Evolutionary conservation across 2,888 invertebrate genomes (phyloP), one percentile per base, ranked within the genome.

Genomic region (Ornithoptera alexandrae): DNA sequence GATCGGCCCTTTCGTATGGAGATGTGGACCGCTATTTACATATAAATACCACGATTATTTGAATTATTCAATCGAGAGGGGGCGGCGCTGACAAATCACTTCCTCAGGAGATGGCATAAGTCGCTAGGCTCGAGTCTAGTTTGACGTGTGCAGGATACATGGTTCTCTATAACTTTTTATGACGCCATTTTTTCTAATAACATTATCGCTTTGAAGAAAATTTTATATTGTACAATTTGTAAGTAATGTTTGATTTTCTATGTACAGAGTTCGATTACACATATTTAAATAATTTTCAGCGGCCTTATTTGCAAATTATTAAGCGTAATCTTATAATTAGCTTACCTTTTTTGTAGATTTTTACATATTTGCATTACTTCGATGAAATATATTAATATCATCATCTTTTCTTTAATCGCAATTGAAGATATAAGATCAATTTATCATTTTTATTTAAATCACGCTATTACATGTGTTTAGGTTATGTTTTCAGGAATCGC

Each of bases 51-150:
- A 90, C 92, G 91, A 92, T 92, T 92, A 92, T 92, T 92, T 92
- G 92, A 92, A 92, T 92, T 92, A 92, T 92, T 92, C 92, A 92
- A 92, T 92, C 90, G 92, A 92, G 92, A 91, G 91, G 91, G 92
- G 92, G 92, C 90, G 92, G 86, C 88, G 83, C 90, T 92, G 92
- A 92, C 92, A 92, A 92, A 92, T 92, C 91, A 89, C 90, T 92
- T 92, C 92, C 92, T 92, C 85, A 84, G 86, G 89, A 90, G 90
- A 90, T 89, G 87, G 86, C 86, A 86, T 87, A 85, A 87, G 88
- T 88, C 87, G 84, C 85, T 85, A 84, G 86, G 87, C 87, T 86
- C 78, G 81, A 85, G 84, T 86, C 86, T 79, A 81, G 81, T 79
- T 82, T 86, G 86, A 88, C 87, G 86, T 87, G 89, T 83, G 83